Evolutionary conservation across 2,797 vertebrate genomes (phyloP).

Genomic region (Hydrolagus colliei): DNA sequence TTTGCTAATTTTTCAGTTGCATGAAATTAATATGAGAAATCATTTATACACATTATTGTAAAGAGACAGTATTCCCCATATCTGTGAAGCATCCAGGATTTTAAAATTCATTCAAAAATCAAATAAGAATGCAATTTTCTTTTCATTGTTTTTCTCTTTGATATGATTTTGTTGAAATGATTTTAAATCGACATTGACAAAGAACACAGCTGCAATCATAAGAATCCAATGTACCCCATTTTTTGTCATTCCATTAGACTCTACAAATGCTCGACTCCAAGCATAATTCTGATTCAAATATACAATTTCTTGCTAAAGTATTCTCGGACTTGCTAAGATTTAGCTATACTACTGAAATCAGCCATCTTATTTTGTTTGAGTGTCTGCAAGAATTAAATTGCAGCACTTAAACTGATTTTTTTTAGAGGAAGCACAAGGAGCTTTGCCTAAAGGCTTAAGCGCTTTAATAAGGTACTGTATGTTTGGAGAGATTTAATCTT

Average conservation of each 20-base stretch:
- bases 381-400: constrained; percentile 2
- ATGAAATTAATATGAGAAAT: not conserved
- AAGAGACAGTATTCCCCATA: constrained; percentile 16
- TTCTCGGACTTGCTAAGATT: not conserved
- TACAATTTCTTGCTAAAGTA: not conserved
- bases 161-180: not conserved
- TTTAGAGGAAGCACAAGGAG: not conserved
- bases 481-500: not conserved
- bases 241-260: not conserved
- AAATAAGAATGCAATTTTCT: not conserved
- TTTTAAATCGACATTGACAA: not conserved
- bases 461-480: constrained; percentile 4
- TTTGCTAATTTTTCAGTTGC: not conserved
- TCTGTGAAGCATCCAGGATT: not conserved
- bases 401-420: constrained; percentile 6
- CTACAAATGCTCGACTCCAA: not conserved
- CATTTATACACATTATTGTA: not conserved
- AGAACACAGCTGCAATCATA: not conserved
- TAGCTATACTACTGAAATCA: not conserved
- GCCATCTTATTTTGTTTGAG: not conserved
- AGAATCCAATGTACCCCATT: not conserved
- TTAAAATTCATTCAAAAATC: not conserved
- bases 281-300: constrained; percentile 20
- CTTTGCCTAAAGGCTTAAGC: constrained; percentile 6
- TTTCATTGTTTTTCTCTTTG: not conserved